phyloP scores from a whole-genome alignment of 2,113 vertebrate genomes.

The Dasypus novemcinctus region DNA sequence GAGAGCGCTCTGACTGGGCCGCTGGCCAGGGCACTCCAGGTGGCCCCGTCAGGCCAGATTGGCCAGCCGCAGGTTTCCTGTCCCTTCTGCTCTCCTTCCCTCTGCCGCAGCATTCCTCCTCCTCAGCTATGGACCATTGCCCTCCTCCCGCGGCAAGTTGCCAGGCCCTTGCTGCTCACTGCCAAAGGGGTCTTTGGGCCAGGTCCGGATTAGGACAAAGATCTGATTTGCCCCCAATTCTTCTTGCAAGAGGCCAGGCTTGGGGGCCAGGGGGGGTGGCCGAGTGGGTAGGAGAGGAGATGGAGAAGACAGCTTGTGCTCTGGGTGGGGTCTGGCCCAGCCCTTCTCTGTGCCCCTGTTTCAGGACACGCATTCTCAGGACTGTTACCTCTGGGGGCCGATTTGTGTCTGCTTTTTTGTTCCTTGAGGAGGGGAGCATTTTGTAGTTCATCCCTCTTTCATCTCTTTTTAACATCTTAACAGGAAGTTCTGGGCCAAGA shows the following conservation, averaged over 20 bases:
- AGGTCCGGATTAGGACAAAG: constrained; percentile 8
- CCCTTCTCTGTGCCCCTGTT: neutral
- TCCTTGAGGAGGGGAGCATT: neutral
- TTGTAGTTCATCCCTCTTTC: neutral
- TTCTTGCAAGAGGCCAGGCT: constrained; percentile 8
- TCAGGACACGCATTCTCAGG: neutral
- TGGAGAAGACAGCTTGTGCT: neutral
- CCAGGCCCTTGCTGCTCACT: constrained; percentile 35
- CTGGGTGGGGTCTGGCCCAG: neutral
- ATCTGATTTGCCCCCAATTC: constrained; percentile 11
- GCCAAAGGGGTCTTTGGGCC: constrained; percentile 46
- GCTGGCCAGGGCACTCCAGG: constrained; percentile 58
- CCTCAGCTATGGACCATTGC: constrained; percentile 63
- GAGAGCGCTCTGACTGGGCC: constrained; percentile 44
- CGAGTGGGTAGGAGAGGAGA: constrained; percentile 4
- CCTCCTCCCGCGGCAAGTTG: constrained; percentile 46
- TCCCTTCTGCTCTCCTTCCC: constrained; percentile 66
- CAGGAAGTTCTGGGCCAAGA: neutral
- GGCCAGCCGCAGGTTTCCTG: constrained; percentile 69
- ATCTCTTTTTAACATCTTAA: constrained; percentile 1
- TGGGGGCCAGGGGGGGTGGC: neutral
- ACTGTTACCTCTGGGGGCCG: neutral
- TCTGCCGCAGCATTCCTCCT: constrained; percentile 63
- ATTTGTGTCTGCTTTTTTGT: neutral
- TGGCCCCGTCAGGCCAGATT: constrained; percentile 73